Evolutionary conservation across 1,140 invertebrate genomes (phyloP), one percentile per base, ranked within the genome.

Genomic region (Lanistes nyassanus): DNA sequence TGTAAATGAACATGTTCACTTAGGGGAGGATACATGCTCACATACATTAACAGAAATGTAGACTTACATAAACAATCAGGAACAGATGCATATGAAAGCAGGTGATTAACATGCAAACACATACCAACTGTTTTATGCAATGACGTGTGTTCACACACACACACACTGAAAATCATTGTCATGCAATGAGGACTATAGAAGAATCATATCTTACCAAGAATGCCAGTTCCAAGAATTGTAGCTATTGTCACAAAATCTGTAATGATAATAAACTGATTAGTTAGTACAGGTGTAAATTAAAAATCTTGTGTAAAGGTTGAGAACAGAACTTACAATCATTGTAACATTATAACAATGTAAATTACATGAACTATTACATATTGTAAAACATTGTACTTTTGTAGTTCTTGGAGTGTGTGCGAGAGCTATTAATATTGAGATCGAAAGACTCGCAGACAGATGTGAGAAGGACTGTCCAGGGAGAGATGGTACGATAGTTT

Each of bases 181-280:
- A 60, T 60, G 23, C 7, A 11, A 29, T 60, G 66, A 65, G 34
- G 31, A 21, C 26, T 1, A 26, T 7, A 34, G 29, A 47, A 39
- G n/a, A 26, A 51, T 39, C 13, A 9, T 19, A 39, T 79, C 77
- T 80, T 76, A 86, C 85, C 85, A 37, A 86, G 69, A 69, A 86
- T 83, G n/a, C 85, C 85, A 37, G 83, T 84, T 68, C 85, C 85
- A 21, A 86, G 77, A 58, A 86, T 85, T 13, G 85, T 85, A 39
- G 85, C 85, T 70, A 86, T 86, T 0, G 85, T 85, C 13, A 86
- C 85, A 82, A 86, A 86, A 81, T 86, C 85, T 86, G 80, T 67
- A 80, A 80, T 37, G 60, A 53, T 65, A 23, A 74, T 60, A n/a
- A n/a, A n/a, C n/a, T n/a, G n/a, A n/a, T n/a, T n/a, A n/a, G n/a